Conservation (phyloP, 2,113 vertebrate species). For the Nothocercus julius region DNA sequence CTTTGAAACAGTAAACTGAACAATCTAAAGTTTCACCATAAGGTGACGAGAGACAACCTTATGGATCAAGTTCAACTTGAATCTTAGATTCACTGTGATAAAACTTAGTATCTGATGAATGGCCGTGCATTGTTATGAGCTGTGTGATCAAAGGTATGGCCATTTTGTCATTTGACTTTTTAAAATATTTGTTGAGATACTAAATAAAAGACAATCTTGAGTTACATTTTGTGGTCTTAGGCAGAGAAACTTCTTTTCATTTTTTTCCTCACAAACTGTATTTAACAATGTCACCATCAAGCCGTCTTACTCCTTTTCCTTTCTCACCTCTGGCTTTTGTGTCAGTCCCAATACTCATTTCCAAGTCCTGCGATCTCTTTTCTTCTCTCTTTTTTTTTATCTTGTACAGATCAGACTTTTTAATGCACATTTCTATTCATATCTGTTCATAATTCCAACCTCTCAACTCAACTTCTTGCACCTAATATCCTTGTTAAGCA, state of each 20-base stretch:
- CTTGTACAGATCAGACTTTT: background rate
- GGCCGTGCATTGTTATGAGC: background rate
- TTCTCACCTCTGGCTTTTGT: background rate
- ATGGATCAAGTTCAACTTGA: background rate
- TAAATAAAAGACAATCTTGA: background rate
- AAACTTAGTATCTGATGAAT: background rate
- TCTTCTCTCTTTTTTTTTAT: background rate
- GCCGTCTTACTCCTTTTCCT: background rate
- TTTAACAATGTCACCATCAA: background rate
- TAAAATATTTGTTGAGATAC: background rate
- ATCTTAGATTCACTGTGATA: background rate
- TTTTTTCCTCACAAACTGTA: background rate
- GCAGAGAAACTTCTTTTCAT: background rate
- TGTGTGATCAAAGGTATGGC: background rate
- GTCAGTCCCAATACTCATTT: background rate
- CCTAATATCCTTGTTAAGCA: background rate
- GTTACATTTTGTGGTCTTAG: background rate
- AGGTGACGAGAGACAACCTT: background rate
- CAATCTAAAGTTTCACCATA: background rate
- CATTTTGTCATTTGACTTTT: background rate
- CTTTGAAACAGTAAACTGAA: background rate
- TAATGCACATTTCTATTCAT: background rate
- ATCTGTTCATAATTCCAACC: background rate
- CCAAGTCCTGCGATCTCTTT: background rate
- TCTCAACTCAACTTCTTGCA: background rate